Conservation (phyloP, 1,140 invertebrate genomes). For the Campoletis sonorensis region DNA sequence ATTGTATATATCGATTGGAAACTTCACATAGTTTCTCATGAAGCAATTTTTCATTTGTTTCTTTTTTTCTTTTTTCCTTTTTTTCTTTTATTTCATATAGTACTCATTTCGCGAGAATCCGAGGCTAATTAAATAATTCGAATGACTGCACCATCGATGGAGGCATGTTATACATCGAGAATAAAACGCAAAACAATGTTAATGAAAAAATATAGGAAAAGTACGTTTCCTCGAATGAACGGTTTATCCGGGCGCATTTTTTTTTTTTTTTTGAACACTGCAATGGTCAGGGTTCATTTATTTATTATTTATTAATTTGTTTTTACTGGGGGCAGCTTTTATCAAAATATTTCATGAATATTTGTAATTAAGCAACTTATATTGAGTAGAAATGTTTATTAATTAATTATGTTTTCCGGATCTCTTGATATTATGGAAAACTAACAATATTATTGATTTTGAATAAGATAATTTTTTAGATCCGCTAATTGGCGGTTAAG, state of each 20-base stretch:
- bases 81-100: not conserved
- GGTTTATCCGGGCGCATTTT: not conserved
- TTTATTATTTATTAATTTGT: too few relatives aligned
- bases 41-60: not conserved
- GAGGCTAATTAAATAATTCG: constrained; percentile 29
- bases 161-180: constrained; percentile 7
- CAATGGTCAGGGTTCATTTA: too few relatives aligned
- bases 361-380: too few relatives aligned
- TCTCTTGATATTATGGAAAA: too few relatives aligned
- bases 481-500: too few relatives aligned
- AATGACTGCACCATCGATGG: not conserved
- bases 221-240: constrained; percentile 24
- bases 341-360: too few relatives aligned
- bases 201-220: not conserved
- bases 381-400: too few relatives aligned
- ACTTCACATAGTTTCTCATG: constrained; percentile 37
- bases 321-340: too few relatives aligned
- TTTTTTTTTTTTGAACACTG: not conserved
- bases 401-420: too few relatives aligned
- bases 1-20: constrained; percentile 38
- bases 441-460: too few relatives aligned
- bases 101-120: not conserved
- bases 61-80: not conserved
- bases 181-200: not conserved
- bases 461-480: too few relatives aligned